These are phyloP conservation scores for Peromyscus leucopus DNA, from an alignment of 2,113 vertebrate genomes.

Conservation along the genomic window DNA sequence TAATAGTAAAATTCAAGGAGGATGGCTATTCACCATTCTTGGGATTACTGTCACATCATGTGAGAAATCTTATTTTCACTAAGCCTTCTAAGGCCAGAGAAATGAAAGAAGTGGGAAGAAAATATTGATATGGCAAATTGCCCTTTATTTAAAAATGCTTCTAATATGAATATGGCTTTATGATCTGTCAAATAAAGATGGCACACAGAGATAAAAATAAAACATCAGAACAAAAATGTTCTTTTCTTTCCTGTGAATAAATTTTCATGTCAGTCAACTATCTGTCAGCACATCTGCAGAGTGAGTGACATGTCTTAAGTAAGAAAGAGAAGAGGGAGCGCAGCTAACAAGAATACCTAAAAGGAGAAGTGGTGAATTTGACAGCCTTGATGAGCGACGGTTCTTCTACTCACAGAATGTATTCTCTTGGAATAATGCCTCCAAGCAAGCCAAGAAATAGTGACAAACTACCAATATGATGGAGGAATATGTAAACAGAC, in stretches of 20 bases:
- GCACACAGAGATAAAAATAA: conserved; percentile 89
- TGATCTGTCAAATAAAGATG: conserved; percentile 87
- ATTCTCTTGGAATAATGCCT: conserved; percentile 86
- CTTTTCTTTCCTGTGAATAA: conserved; percentile 88
- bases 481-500: conserved; percentile 83
- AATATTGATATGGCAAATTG: conserved; percentile 86
- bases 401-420: conserved; percentile 71
- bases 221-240: conserved; percentile 87
- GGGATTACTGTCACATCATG: conserved; percentile 41
- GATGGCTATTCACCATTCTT: conserved; percentile 22
- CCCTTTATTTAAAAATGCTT: conserved; percentile 88
- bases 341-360: conserved; percentile 86
- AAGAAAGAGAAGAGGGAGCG: conserved; percentile 85
- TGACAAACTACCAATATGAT: conserved; percentile 86
- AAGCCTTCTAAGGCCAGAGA: conserved; percentile 71
- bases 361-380: conserved; percentile 78
- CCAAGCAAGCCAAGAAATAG: conserved; percentile 82
- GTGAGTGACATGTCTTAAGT: conserved; percentile 87
- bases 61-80: conserved; percentile 74
- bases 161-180: conserved; percentile 85
- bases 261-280: conserved; percentile 89
- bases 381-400: conserved; percentile 86
- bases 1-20: background rate
- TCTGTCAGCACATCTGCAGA: conserved; percentile 86
- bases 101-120: conserved; percentile 80